Percentiles rank a stretch among this genome's conserved stretches.
Evolutionary conservation across 1,140 invertebrate genomes (phyloP).

Genomic region (Drosophila nebulosa): DNA sequence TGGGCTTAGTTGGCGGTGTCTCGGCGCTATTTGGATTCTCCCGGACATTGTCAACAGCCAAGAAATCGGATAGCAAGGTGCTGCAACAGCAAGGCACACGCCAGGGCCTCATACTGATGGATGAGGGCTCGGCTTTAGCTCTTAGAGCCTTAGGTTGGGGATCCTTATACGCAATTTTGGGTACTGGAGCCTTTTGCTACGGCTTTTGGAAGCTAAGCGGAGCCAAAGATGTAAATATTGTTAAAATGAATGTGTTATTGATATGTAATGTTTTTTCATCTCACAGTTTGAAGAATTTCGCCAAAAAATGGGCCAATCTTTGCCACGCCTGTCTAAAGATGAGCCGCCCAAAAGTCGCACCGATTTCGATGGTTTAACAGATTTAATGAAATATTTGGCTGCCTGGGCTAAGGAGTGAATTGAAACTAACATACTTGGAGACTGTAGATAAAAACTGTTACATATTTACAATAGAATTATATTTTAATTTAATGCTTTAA

Average conservation of each 20-base stretch:
- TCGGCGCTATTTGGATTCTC: constrained; percentile 92
- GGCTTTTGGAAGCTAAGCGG: constrained; percentile 94
- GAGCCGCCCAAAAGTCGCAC: constrained; percentile 90
- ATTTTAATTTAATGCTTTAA: no score
- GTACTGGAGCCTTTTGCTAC: constrained; percentile 90
- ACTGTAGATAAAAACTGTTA: neutral
- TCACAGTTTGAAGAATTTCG: constrained; percentile 87
- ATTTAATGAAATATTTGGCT: constrained; percentile 89
- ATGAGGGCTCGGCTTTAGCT: constrained; percentile 90
- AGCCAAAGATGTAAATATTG: constrained; percentile 86
- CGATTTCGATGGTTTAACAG: constrained; percentile 91
- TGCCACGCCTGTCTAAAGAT: constrained; percentile 90
- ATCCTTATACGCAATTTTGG: constrained; percentile 91
- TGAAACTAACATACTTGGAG: neutral
- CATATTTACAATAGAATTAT: neutral
- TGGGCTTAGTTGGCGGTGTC: constrained; percentile 88
- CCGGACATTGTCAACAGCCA: constrained; percentile 87
- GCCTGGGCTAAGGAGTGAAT: constrained; percentile 81
- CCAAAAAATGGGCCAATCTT: constrained; percentile 85
- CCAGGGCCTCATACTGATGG: constrained; percentile 85
- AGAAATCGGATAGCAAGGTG: constrained; percentile 90
- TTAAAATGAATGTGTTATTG: neutral
- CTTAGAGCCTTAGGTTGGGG: constrained; percentile 92
- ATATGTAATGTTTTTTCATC: neutral
- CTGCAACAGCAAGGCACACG: constrained; percentile 91